Evolutionary conservation across 2,113 vertebrate species (phyloP), one percentile per base, ranked within the genome.

Genomic region (Phylloscopus trochiloides): DNA sequence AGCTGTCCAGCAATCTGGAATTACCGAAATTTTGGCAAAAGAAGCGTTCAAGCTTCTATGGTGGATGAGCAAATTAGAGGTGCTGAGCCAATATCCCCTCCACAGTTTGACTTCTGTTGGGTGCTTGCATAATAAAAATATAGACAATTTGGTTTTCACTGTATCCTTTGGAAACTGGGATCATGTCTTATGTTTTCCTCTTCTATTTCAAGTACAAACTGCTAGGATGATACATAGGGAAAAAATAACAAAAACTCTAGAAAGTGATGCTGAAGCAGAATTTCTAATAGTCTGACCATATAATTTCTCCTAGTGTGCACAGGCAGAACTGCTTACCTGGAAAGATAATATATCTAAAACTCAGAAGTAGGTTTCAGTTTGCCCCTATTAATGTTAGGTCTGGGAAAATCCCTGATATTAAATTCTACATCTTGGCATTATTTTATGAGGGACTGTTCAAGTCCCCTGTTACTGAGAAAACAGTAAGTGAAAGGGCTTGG

Each of bases 11-110:
- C 25, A 93, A 94, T 42, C 31, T 82, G 57, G 52, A 90, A 75
- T 75, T 87, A 72, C 71, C 68, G 36, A 86, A 94, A 90, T 88
- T 75, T 78, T 93, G 75, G 62, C 78, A 93, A 79, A 82, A 58
- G 14, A 81, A 85, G 6, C 72, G 22, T 52, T 88, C 40, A 82
- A 40, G 22, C 20, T 86, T 75, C 45, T 70, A 54, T 24, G 10
- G 54, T 83, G 62, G 6, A 86, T 38, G 34, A 73, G 22, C 7
- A 92, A 76, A 88, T 54, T 34, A 83, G 58, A 70, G 9, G 2
- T 50, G 12, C n/a, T 65, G 17, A 75, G 61, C 48, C 66, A 88
- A 55, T 47, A 75, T 31, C 10, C 11, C 10, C 17, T 63, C 7
- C 1, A 3, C 18, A 72, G 12, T 75, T 63, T 65, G 31, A 76